Evolutionary conservation across 2,113 vertebrate species (phyloP), one percentile per base, ranked within the genome.

Genomic region (Microcebus tavaratra): DNA sequence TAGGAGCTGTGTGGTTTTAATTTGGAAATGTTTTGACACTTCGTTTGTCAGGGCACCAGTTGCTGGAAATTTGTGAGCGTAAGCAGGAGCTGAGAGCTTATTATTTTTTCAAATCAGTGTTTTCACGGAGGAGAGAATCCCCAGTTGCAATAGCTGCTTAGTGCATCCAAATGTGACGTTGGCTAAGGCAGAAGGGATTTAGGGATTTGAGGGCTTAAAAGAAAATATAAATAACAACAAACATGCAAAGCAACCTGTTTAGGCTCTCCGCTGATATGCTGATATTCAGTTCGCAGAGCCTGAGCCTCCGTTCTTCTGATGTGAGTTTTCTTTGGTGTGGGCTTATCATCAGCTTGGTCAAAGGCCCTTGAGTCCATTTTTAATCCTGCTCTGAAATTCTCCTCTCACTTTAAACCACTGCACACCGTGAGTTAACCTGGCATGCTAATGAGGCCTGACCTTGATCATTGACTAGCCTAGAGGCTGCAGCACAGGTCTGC

Each of bases 21-120:
- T 98, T 95, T 96, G 95, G 93, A 97, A 97, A 97, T 98, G 97
- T 98, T 98, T 98, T 97, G 98, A 98, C 97, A 97, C 95, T 97
- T 97, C 87, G 50, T 97, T 98, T 96, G 94, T 98, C 93, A 97
- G 94, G 94, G 97, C 95, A 97, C 94, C 65, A 45, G 95, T 98
- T 95, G 96, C 97, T 89, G 68, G 88, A 94, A 96, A 95, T 91
- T 94, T 93, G 79, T 85, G 91, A 96, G 94, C 91, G 61, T 90
- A 83, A 95, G 98, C 85, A 85, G 93, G 96, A 96, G 91, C 95
- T 0, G 8, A 68, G 94, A 97, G 86, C 80, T 95, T 92, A 50
- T 91, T 97, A 82, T 91, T 95, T 97, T 97, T 95, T 97, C 68
- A 68, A 95, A 92, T 95, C 92, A 91, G 86, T 70, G 12, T 96